Percentiles rank a stretch among this genome's conserved stretches.
These are phyloP conservation scores for Dichetophora obliterata DNA, from an alignment of 2,888 invertebrate genomes.

Conservation along the genomic window DNA sequence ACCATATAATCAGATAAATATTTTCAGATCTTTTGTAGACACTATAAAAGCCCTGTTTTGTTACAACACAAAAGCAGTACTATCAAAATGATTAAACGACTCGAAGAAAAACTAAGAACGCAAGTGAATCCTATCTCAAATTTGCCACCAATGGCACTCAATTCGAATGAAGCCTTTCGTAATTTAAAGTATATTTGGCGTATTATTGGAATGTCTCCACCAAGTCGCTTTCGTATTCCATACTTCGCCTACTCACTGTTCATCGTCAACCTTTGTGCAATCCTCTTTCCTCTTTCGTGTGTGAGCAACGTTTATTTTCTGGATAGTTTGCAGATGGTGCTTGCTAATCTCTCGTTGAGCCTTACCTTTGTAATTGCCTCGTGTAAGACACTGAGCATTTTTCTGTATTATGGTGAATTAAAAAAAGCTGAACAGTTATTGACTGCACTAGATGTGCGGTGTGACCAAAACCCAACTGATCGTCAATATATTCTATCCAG, in stretches of 20 bases:
- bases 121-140: too few relatives aligned
- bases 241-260: slow-evolving; percentile 47
- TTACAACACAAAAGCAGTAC: too few relatives aligned
- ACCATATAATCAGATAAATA: too few relatives aligned
- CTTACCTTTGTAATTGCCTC: slow-evolving; percentile 44
- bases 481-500: slow-evolving; percentile 43
- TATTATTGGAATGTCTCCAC: slow-evolving; percentile 49
- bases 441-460: slow-evolving; percentile 45
- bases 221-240: slow-evolving; percentile 31
- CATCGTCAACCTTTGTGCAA: slow-evolving; percentile 30
- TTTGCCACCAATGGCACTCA: slow-evolving; percentile 26
- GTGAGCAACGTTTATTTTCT: slow-evolving; percentile 42
- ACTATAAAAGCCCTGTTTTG: too few relatives aligned
- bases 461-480: slow-evolving; percentile 38
- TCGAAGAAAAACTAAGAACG: too few relatives aligned
- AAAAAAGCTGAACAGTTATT: slow-evolving; percentile 37
- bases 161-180: slow-evolving; percentile 48
- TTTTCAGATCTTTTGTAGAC: too few relatives aligned
- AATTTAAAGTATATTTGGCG: slow-evolving; percentile 49
- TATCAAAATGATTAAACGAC: too few relatives aligned
- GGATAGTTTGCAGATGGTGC: slow-evolving; percentile 37
- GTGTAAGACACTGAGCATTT: slow-evolving; percentile 44
- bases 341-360: slow-evolving; percentile 48
- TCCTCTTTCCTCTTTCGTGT: slow-evolving; percentile 44
- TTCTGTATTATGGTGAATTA: slow-evolving; percentile 35